Conservation (phyloP, 2,797 vertebrate species). For the Myioborus miniatus region DNA sequence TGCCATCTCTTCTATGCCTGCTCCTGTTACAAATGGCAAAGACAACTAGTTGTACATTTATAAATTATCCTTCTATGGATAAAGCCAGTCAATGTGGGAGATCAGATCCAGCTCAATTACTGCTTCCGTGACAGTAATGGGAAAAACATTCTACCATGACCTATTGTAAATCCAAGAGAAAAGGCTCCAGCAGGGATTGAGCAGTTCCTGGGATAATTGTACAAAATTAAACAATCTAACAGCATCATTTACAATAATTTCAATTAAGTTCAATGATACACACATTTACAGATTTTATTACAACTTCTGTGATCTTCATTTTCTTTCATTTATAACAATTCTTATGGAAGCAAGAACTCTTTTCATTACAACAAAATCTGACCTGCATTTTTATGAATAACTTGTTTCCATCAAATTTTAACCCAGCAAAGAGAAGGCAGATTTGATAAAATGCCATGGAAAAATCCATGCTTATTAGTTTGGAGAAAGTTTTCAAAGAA, state of each 20-base stretch:
- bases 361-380: not conserved
- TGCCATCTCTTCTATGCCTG: not conserved
- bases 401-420: not conserved
- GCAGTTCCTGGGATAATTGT: constrained; percentile 35
- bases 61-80: not conserved
- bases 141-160: constrained; percentile 29
- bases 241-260: constrained; percentile 28
- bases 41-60: not conserved
- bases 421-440: not conserved
- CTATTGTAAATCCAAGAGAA: constrained; percentile 50
- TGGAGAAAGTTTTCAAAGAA: constrained; percentile 9
- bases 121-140: constrained; percentile 29
- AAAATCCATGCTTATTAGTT: constrained; percentile 46
- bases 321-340: not conserved
- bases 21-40: constrained; percentile 25
- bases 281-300: constrained; percentile 13
- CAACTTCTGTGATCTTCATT: constrained; percentile 16
- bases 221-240: constrained; percentile 44
- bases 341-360: not conserved
- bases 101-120: constrained; percentile 33
- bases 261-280: constrained; percentile 18
- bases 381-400: constrained; percentile 2
- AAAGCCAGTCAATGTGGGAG: not conserved
- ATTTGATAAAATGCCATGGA: constrained; percentile 9
- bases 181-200: constrained; percentile 24